Conservation (phyloP, 1,140 invertebrate genomes). For the Leguminivora glycinivorella region DNA sequence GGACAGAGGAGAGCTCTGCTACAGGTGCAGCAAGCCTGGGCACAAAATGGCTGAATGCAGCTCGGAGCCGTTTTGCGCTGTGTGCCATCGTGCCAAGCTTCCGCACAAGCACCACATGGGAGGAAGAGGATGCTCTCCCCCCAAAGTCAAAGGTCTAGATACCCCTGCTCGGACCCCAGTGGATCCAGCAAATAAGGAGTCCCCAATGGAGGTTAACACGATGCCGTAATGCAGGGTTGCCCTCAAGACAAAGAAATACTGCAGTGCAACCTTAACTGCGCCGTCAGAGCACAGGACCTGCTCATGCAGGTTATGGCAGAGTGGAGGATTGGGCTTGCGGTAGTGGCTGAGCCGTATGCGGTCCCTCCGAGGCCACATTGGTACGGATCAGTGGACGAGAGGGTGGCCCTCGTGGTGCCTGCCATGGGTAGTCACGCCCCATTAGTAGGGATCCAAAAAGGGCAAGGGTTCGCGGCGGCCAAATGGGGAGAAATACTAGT, state of each 20-base stretch:
- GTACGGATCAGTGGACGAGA: constrained; percentile 4
- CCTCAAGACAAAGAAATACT: not conserved
- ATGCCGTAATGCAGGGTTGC: not conserved
- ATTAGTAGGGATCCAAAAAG: not conserved
- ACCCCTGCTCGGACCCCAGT: too few relatives aligned
- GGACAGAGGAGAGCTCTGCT: not conserved
- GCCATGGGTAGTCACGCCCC: not conserved
- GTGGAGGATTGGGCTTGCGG: constrained; percentile 29
- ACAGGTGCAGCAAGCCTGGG: not conserved
- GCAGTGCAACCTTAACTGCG: constrained; percentile 34
- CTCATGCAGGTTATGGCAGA: constrained; percentile 33
- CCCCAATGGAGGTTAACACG: too few relatives aligned
- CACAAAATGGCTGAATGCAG: not conserved
- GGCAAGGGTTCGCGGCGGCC: not conserved
- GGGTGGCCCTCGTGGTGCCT: not conserved
- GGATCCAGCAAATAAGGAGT: too few relatives aligned
- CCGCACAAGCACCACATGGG: not conserved
- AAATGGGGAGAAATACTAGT: too few relatives aligned
- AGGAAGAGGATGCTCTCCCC: not conserved
- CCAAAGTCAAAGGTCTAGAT: too few relatives aligned
- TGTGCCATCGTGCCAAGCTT: not conserved
- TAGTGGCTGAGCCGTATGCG: constrained; percentile 15
- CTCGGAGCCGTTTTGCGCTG: not conserved
- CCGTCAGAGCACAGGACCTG: constrained; percentile 37
- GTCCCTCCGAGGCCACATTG: not conserved